Conservation (phyloP, 2,113 vertebrate species). For the Ginglymostoma cirratum region DNA sequence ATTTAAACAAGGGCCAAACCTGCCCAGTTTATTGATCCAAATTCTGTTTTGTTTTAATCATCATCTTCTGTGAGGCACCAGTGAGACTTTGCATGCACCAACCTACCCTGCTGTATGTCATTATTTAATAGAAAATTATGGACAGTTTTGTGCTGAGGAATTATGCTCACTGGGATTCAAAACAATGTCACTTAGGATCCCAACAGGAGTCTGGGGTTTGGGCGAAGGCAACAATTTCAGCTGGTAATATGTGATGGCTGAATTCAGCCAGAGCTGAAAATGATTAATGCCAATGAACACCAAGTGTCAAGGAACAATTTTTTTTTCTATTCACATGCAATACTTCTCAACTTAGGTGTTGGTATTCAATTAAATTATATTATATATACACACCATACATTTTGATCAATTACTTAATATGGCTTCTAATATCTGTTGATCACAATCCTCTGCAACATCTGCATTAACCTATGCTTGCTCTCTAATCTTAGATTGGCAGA, state of each 20-base stretch:
- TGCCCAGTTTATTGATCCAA: neutral
- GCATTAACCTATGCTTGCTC: neutral
- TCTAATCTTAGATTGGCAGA: neutral
- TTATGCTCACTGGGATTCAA: neutral
- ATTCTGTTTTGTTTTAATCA: neutral
- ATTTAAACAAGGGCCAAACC: neutral
- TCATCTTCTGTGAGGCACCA: neutral
- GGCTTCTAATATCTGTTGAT: neutral
- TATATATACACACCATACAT: neutral
- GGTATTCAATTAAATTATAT: neutral
- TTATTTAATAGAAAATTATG: neutral
- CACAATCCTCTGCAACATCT: neutral
- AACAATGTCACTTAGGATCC: neutral
- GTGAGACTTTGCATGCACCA: neutral
- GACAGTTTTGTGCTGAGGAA: neutral
- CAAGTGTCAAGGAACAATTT: neutral
- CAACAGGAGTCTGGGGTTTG: neutral
- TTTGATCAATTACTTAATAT: neutral
- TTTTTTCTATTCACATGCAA: neutral
- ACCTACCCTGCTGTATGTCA: neutral
- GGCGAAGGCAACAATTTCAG: neutral
- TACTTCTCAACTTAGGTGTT: no score
- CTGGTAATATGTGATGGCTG: neutral
- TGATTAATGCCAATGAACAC: neutral
- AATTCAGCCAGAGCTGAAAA: neutral